Evolutionary conservation across 2,888 invertebrate genomes (phyloP).

Genomic region (Thelaira solivaga): DNA sequence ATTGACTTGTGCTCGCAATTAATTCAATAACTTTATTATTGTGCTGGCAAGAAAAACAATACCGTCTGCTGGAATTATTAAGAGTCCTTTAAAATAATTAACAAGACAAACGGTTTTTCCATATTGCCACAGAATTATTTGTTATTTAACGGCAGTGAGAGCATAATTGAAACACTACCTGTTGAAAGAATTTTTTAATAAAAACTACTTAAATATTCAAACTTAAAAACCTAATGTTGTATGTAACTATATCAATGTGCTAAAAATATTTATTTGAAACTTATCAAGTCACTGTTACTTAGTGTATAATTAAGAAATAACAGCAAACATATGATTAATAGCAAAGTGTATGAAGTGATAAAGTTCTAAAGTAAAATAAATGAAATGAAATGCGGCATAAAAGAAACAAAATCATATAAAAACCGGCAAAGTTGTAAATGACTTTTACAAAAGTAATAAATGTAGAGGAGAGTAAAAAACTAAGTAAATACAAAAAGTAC

Average conservation of each 20-base stretch:
- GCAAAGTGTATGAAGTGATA: slow-evolving; percentile 45
- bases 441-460: slow-evolving; percentile 17
- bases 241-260: not conserved
- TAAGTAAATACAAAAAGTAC: not conserved
- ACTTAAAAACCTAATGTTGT: not conserved
- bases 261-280: slow-evolving; percentile 37
- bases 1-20: too few relatives aligned
- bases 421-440: slow-evolving; percentile 54
- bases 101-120: too few relatives aligned
- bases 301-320: not conserved
- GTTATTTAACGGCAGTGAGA: too few relatives aligned
- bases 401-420: slow-evolving; percentile 30
- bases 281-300: not conserved
- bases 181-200: too few relatives aligned
- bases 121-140: too few relatives aligned
- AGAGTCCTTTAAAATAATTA: too few relatives aligned
- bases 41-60: too few relatives aligned
- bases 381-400: slow-evolving; percentile 32
- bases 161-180: too few relatives aligned
- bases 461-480: not conserved
- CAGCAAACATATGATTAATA: slow-evolving; percentile 50
- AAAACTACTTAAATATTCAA: too few relatives aligned
- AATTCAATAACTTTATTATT: too few relatives aligned
- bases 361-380: slow-evolving; percentile 32
- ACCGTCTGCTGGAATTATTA: too few relatives aligned